These are phyloP conservation scores for Philopedon plagiatum DNA, from an alignment of 2,888 invertebrate species.

Conservation along the genomic window DNA sequence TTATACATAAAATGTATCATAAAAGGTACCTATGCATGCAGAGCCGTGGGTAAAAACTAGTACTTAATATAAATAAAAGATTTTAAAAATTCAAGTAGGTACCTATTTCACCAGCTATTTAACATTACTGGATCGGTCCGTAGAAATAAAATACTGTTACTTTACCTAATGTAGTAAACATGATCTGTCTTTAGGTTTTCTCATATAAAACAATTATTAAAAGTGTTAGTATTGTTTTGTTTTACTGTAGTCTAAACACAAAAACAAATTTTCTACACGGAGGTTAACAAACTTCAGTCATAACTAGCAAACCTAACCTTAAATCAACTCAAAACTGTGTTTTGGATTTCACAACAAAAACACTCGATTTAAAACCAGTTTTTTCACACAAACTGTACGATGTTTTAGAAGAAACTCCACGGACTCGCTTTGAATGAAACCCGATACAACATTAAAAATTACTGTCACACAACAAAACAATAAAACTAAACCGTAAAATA, in stretches of 20 bases:
- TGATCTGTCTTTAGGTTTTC: too few relatives aligned
- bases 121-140: too few relatives aligned
- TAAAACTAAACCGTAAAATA: slow-evolving; percentile 14
- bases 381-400: not conserved
- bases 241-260: not conserved
- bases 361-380: not conserved
- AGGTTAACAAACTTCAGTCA: slow-evolving; percentile 24
- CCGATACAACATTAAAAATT: not conserved
- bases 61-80: too few relatives aligned
- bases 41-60: too few relatives aligned
- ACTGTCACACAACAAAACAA: slow-evolving; percentile 1
- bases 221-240: too few relatives aligned
- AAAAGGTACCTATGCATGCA: too few relatives aligned
- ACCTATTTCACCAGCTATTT: too few relatives aligned
- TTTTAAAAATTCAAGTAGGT: too few relatives aligned
- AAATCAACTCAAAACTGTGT: slow-evolving; percentile 2
- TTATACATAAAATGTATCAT: too few relatives aligned
- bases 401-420: not conserved
- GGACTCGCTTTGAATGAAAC: not conserved
- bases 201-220: too few relatives aligned
- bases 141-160: too few relatives aligned
- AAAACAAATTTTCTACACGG: not conserved
- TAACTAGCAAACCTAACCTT: slow-evolving; percentile 31
- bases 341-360: slow-evolving; percentile 3
- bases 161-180: too few relatives aligned